phyloP scores from a whole-genome alignment of 2,113 vertebrate genomes.

The Atractosteus spatula region DNA sequence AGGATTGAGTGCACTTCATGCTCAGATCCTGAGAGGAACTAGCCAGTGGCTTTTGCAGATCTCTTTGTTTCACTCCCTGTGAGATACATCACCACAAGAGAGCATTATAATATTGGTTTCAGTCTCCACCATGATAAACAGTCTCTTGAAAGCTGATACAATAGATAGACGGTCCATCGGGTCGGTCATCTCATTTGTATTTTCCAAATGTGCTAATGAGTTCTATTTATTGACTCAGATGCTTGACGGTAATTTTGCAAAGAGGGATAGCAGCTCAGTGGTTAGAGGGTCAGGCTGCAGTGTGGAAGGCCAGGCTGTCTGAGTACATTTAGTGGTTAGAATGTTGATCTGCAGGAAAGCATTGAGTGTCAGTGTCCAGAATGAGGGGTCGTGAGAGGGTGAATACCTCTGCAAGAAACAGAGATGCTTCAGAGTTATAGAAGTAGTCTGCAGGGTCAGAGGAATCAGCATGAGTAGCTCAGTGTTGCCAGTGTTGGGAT shows the following conservation, averaged over 20 bases:
- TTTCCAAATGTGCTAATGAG: slow-evolving; percentile 79
- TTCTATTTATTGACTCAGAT: slow-evolving; percentile 65
- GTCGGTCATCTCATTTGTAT: slow-evolving; percentile 74
- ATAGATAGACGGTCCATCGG: slow-evolving; percentile 78
- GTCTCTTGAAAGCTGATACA: slow-evolving; percentile 77
- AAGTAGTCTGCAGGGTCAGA: no score
- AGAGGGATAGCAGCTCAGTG: slow-evolving; percentile 47
- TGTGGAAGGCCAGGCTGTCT: slow-evolving; percentile 20
- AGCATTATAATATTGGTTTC: slow-evolving; percentile 77
- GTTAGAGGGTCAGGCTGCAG: slow-evolving; percentile 55
- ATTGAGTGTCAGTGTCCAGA: no score
- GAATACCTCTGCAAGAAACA: no score
- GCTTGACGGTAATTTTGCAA: slow-evolving; percentile 59
- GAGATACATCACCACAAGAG: slow-evolving; percentile 21
- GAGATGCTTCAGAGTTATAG: no score
- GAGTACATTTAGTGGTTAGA: no score
- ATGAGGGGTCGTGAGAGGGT: no score
- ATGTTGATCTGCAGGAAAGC: no score
- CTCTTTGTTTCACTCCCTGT: slow-evolving; percentile 28
- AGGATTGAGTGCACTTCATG: no score
- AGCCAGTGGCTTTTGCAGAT: slow-evolving; percentile 40
- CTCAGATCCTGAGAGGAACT: no score
- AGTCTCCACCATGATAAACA: slow-evolving; percentile 64
- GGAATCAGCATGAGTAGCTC: no score
- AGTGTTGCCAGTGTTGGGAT: no score